Evolutionary conservation across 2,113 vertebrate species (phyloP), one percentile per base, ranked within the genome.

Genomic region (Elgaria multicarinata): DNA sequence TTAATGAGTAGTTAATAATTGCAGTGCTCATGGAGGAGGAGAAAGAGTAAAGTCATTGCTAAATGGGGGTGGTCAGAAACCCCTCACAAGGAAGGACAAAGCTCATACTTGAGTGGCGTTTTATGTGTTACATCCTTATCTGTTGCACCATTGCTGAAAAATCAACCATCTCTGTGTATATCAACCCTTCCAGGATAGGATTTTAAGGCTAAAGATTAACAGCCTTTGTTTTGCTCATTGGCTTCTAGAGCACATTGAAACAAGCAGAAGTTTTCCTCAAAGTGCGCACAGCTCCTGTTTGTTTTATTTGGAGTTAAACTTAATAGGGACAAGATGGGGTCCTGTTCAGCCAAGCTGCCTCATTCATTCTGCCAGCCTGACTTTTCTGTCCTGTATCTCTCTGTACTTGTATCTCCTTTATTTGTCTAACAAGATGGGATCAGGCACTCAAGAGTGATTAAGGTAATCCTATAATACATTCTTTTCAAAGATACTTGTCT

Each of bases 301-400:
- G 42, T 0, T 0, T 1, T 2, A 2, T 5, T 31, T 24, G 67
- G 67, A 9, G 0, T 39, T 89, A 42, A 42, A 74, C 64, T 90
- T 3, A 0, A 0, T 0, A 0, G 78, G 50, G 36, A 44, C 87
- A 22, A 86, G n/a, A 50, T 4, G 31, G 77, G 58, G 64, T 14
- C 2, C 85, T 28, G 46, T 71, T 46, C 4, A 42, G 31, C 58
- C 26, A 20, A 26, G 16, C 20, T 62, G n/a, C n/a, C n/a, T n/a
- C 58, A 62, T 18, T 22, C 12, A n/a, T 55, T 36, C 76, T 69
- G 9, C 22, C 33, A 82, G 53, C 26, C 33, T 69, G 69, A 13
- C 4, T 71, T 71, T 33, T 64, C 18, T 62, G 31, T 72, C 24
- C 24, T 83, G 26, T 42, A 33, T 78, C 18, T 82, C 1, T 46